Evolutionary conservation across 2,797 vertebrate genomes (phyloP), one percentile per base, ranked within the genome.

Genomic region (Sebastes miniatus): DNA sequence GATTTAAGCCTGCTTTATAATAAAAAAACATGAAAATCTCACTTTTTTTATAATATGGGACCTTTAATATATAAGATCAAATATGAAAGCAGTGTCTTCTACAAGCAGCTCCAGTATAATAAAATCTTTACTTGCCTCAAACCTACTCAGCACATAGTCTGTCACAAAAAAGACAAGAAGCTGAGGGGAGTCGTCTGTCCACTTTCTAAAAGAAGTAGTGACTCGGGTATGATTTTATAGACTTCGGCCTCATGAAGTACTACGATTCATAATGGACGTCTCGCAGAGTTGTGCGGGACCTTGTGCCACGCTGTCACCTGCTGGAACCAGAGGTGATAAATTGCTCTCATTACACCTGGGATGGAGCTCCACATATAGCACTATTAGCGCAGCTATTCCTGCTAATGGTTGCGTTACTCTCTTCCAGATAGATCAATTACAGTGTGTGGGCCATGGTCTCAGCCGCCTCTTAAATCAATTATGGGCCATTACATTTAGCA

Each of bases 291-390:
- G 81, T 4, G 73, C 27, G 69, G 79, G 84, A 87, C 87, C 87
- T 80, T 78, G 75, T 79, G 81, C 80, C 73, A 61, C 43, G 5
- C 79, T 77, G 90, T 93, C 92, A 94, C 92, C 93, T 86, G 88
- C 90, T 86, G 78, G 92, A 93, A 88, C 83, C 90, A 69, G 77
- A 79, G 86, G 81, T 95, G 94, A 96, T 94, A 90, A 93, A 96
- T 95, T 88, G 90, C 88, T 89, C 87, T 94, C 93, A 95, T 96
- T 96, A 95, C 88, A 91, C 84, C 88, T 90, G 91, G 92, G 93
- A 93, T 71, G 75, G 83, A 80, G 87, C 88, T 88, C 88, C 91
- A 93, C 90, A 90, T 93, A 93, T 87, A 93, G 93, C 79, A 89
- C 92, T 95, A 94, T 95, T 95, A 95, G 92, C 61, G 67, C 77